Base-by-base conservation (phyloP, 2,888 invertebrate genomes). In the Calameuta pallipes region DNA sequence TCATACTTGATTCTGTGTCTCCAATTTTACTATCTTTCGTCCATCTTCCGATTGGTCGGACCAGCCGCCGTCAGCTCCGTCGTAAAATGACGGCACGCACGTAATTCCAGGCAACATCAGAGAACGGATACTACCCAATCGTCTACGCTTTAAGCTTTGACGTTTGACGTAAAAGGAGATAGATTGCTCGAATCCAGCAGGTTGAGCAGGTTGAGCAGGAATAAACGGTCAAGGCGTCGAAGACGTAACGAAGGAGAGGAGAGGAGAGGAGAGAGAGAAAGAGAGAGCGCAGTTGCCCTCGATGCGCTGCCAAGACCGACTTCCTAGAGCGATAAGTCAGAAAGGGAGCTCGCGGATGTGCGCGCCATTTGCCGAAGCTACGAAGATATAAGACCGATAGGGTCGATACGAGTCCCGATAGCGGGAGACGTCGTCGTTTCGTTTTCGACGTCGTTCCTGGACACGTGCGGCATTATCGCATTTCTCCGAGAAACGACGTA, bases 311-410 rank as follows among this genome's bases (percentile, higher is more conserved):
- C 41, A 6, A 6, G 86, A 84, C 85, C 84, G 86, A 87, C 90
- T 90, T 90, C 90, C 90, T 88, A 85, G 79, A 85, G 83, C 89
- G 90, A 90, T 90, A 90, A 90, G 89, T 90, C 88, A 90, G 89
- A 86, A 87, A 87, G 86, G 86, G 86, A 86, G 82, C 87, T 84
- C 88, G 86, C 90, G 90, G 90, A 91, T 91, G 90, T 90, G 89
- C 89, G 89, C 89, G 88, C 90, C 91, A 90, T 91, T 91, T 90
- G 89, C 90, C 87, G 86, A 84, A 85, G 83, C 82, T 82, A 81
- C 81, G 81, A 85, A 88, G 88, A 88, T 87, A 86, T 82, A 80
- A 78, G 81, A 82, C 81, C 86, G 87, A 89, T 87, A 87, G 85
- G 86, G 41, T 15, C 87, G 86, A 85, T 88, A 86, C 81, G 81